A percentile compares a stretch with the other conserved stretches of the same genome.
These are phyloP conservation scores for Ophion costatus DNA, from an alignment of 2,888 invertebrate genomes.

Conservation along the genomic window DNA sequence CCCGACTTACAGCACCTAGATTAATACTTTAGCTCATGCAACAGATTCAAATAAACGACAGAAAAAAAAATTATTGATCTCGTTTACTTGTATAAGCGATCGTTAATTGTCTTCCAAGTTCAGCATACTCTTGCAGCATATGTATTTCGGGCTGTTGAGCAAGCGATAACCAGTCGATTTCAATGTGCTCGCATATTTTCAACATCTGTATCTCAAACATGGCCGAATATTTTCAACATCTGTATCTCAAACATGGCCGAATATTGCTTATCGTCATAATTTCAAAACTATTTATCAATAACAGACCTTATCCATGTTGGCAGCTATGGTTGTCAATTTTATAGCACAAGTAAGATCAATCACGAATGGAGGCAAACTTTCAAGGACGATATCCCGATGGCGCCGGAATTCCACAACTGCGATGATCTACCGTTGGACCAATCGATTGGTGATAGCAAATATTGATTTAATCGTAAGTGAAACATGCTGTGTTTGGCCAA, in stretches of 20 bases:
- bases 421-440: conserved; percentile 34
- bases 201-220: conserved; percentile 38
- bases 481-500: not conserved
- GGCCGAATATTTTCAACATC: conserved; percentile 38
- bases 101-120: conserved; percentile 49
- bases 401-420: conserved; percentile 48
- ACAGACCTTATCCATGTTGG: conserved; percentile 49
- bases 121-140: conserved; percentile 36
- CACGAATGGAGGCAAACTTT: conserved; percentile 55
- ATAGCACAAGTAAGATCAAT: conserved; percentile 38
- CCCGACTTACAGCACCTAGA: not conserved
- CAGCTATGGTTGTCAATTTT: conserved; percentile 40
- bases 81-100: conserved; percentile 46
- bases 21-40: not conserved
- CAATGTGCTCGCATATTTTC: conserved; percentile 40
- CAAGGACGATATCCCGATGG: conserved; percentile 37
- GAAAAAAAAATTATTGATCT: not conserved
- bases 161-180: conserved; percentile 40
- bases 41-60: not conserved
- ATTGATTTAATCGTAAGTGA: not conserved
- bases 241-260: conserved; percentile 1
- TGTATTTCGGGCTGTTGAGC: conserved; percentile 31
- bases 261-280: not conserved
- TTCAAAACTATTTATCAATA: not conserved
- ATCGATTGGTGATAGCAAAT: conserved; percentile 1